A percentile compares a stretch with the other conserved stretches of the same genome.
Conservation (phyloP, 1,140 invertebrate genomes). For the Drosophila albomicans region DNA sequence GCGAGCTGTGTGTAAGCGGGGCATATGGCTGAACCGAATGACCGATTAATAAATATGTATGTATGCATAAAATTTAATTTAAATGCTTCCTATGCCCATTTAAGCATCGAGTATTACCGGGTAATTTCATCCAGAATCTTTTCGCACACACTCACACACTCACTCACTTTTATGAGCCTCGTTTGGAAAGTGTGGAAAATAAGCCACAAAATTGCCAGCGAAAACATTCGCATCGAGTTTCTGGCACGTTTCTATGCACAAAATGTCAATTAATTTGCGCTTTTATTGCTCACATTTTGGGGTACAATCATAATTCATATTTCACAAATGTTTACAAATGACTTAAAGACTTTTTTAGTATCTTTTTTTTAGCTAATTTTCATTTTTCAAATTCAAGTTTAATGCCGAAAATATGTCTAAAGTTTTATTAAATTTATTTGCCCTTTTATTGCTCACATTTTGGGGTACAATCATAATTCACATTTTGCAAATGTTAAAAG, state of each 20-base stretch:
- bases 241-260: slow-evolving; percentile 33
- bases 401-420: too few relatives aligned
- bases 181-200: slow-evolving; percentile 46
- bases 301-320: slow-evolving; percentile 26
- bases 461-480: too few relatives aligned
- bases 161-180: slow-evolving; percentile 47
- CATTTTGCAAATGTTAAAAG: too few relatives aligned
- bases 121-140: slow-evolving; percentile 29
- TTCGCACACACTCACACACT: neutral
- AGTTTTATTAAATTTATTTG: too few relatives aligned
- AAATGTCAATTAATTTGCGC: slow-evolving; percentile 75
- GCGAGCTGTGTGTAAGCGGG: neutral
- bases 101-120: slow-evolving; percentile 26
- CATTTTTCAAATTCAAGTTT: too few relatives aligned
- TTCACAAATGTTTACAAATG: slow-evolving; percentile 36
- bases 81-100: slow-evolving; percentile 41
- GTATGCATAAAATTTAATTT: slow-evolving; percentile 64
- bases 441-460: too few relatives aligned
- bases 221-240: slow-evolving; percentile 1
- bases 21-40: slow-evolving; percentile 50
- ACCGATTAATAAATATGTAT: slow-evolving; percentile 70
- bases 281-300: slow-evolving; percentile 61
- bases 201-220: slow-evolving; percentile 62
- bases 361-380: too few relatives aligned
- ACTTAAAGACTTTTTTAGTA: too few relatives aligned